Conservation (phyloP, 2,797 vertebrate species). For the Rhinoraja longicauda region DNA sequence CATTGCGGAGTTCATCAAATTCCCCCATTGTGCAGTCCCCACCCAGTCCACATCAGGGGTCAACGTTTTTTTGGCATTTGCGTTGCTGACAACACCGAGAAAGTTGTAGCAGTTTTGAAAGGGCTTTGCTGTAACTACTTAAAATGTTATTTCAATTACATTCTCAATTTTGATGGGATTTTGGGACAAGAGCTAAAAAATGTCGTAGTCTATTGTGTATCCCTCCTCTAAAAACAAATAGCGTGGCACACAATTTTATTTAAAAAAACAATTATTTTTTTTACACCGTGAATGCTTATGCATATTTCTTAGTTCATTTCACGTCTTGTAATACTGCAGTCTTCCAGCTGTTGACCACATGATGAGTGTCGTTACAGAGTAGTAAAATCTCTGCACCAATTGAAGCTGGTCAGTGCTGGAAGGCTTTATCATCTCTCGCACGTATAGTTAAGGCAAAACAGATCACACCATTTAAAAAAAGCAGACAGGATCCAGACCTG, state of each 20-base stretch:
- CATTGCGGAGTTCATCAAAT: constrained; percentile 19
- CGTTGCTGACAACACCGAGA: background rate
- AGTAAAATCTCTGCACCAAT: constrained; percentile 35
- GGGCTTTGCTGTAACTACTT: background rate
- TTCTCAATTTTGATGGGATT: background rate
- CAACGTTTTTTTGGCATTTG: background rate
- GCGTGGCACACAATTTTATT: background rate
- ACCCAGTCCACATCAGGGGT: constrained; percentile 30
- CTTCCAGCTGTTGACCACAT: constrained; percentile 33
- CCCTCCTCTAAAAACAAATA: background rate
- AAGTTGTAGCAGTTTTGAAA: background rate
- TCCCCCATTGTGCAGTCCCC: constrained; percentile 19
- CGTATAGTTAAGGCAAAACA: constrained; percentile 6
- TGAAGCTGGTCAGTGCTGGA: constrained; percentile 22
- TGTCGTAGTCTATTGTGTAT: background rate
- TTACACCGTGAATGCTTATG: background rate
- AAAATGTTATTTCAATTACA: too few species aligned
- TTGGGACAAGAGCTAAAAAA: background rate
- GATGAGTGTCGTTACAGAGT: constrained; percentile 19
- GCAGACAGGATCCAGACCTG: background rate
- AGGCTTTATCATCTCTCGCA: constrained; percentile 2
- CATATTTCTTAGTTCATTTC: background rate
- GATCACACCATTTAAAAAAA: constrained; percentile 1
- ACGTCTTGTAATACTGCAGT: constrained; percentile 33
- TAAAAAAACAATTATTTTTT: background rate